Evolutionary conservation across 2,113 vertebrate genomes (phyloP).

Genomic region (Petaurus breviceps): DNA sequence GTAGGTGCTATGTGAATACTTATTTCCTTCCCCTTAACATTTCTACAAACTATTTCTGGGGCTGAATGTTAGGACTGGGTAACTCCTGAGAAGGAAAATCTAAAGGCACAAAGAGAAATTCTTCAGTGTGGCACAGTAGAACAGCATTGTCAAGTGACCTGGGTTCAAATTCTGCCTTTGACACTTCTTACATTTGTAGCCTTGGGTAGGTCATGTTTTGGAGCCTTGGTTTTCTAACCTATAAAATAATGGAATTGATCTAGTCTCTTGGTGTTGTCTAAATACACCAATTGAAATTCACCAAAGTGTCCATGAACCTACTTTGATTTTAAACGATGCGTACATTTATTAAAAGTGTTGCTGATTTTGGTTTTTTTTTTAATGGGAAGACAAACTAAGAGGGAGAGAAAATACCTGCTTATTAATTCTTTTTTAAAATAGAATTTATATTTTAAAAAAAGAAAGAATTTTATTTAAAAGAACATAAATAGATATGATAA

Average conservation of each 20-base stretch:
- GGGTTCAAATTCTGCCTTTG: background rate
- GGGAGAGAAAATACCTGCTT: too few relatives aligned
- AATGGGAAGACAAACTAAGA: too few relatives aligned
- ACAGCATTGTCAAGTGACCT: background rate
- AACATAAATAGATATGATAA: too few relatives aligned
- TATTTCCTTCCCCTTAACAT: background rate
- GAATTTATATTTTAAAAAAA: too few relatives aligned
- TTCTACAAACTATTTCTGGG: background rate
- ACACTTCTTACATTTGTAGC: background rate
- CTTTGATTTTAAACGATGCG: too few relatives aligned
- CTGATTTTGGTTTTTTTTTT: too few relatives aligned
- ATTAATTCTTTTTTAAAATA: too few relatives aligned
- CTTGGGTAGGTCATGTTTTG: background rate
- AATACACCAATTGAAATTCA: background rate
- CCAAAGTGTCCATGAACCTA: background rate
- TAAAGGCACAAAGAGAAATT: background rate
- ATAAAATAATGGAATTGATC: background rate
- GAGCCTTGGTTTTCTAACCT: background rate
- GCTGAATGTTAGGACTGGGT: background rate
- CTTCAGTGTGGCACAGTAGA: background rate
- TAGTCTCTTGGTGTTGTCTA: background rate
- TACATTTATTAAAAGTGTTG: too few relatives aligned
- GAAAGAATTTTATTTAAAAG: too few relatives aligned
- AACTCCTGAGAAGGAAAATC: background rate
- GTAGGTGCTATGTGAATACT: background rate